Evolutionary conservation across 1,140 invertebrate genomes (phyloP).

Genomic region (Drosophila lacertosa): DNA sequence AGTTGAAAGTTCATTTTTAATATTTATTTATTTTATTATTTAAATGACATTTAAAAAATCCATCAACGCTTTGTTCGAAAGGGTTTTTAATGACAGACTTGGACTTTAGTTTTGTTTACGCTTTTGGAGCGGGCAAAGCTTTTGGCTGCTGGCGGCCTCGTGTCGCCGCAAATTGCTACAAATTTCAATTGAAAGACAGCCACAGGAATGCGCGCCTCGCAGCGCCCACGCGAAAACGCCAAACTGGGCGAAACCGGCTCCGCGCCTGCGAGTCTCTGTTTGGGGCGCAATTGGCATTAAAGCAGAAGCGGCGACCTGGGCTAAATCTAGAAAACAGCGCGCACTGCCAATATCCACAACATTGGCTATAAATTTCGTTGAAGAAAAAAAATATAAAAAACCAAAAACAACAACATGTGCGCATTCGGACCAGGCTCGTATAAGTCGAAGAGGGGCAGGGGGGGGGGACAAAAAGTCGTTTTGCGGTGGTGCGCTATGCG

Average conservation of each 20-base stretch:
- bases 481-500: slow-evolving; percentile 56
- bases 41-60: neutral
- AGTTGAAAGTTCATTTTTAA: neutral
- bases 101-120: neutral
- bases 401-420: no score
- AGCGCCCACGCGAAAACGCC: slow-evolving; percentile 42
- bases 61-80: neutral
- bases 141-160: slow-evolving; percentile 12
- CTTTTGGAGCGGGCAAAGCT: slow-evolving; percentile 15
- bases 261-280: slow-evolving; percentile 9
- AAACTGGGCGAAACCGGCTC: slow-evolving; percentile 51
- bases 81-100: no score
- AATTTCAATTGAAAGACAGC: slow-evolving; percentile 70
- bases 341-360: slow-evolving; percentile 71
- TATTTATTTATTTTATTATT: slow-evolving; percentile 2
- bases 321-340: slow-evolving; percentile 69
- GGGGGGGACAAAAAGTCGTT: slow-evolving; percentile 29
- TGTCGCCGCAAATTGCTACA: slow-evolving; percentile 71
- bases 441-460: neutral
- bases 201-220: slow-evolving; percentile 66
- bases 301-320: slow-evolving; percentile 73
- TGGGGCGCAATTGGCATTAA: slow-evolving; percentile 67
- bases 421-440: slow-evolving; percentile 27
- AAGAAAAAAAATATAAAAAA: slow-evolving; percentile 52
- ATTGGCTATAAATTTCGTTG: slow-evolving; percentile 77